These are phyloP conservation scores for Campylomormyrus numenius DNA, from an alignment of 2,113 vertebrate species.

Conservation along the genomic window DNA sequence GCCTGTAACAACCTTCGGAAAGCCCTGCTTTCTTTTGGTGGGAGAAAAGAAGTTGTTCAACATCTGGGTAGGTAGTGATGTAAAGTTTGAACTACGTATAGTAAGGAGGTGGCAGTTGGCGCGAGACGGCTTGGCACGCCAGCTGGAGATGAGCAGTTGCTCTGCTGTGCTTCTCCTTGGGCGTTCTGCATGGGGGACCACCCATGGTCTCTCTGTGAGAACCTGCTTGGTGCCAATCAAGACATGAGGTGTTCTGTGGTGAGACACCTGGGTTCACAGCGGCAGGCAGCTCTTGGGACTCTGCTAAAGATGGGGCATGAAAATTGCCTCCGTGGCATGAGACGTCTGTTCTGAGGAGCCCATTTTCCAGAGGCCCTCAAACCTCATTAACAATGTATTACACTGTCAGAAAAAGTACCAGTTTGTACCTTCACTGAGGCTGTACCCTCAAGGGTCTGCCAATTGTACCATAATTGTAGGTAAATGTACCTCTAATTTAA, in stretches of 20 bases:
- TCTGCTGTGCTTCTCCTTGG: not conserved
- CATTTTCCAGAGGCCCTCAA: slow-evolving; percentile 33
- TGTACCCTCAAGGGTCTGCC: not conserved
- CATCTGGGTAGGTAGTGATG: not conserved
- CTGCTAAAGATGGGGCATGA: slow-evolving; percentile 31
- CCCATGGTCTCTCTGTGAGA: slow-evolving; percentile 51
- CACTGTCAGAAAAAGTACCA: not conserved
- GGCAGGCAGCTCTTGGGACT: slow-evolving; percentile 39
- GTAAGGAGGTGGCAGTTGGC: slow-evolving; percentile 38
- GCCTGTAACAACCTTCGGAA: slow-evolving; percentile 3
- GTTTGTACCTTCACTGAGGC: not conserved
- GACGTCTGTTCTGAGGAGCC: slow-evolving; percentile 46
- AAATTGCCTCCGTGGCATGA: slow-evolving; percentile 52
- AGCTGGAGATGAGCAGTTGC: slow-evolving; percentile 42
- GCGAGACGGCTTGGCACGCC: slow-evolving; percentile 40
- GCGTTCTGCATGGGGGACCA: slow-evolving; percentile 45
- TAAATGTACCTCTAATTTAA: not conserved
- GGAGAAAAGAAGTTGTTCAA: not conserved
- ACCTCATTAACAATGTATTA: not conserved
- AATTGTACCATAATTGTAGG: not conserved
- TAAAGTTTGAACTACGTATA: not conserved
- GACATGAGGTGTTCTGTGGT: slow-evolving; percentile 51
- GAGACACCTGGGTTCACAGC: slow-evolving; percentile 55
- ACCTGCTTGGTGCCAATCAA: slow-evolving; percentile 52
- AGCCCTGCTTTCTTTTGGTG: not conserved